These are phyloP conservation scores for Dryobates pubescens DNA, from an alignment of 2,797 vertebrate genomes.

Conservation along the genomic window DNA sequence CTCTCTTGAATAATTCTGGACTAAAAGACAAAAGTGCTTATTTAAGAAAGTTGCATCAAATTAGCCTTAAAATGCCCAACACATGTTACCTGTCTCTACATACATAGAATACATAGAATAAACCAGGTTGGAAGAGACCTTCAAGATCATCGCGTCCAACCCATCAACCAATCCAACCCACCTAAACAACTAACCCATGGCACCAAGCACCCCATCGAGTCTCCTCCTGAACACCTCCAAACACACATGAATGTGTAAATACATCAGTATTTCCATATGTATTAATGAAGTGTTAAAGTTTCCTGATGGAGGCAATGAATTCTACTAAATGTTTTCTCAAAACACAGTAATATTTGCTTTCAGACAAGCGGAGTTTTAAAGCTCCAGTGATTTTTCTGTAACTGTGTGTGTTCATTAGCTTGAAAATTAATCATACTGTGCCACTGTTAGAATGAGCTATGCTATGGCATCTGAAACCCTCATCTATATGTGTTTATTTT, in stretches of 20 bases:
- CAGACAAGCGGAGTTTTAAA: constrained; percentile 5
- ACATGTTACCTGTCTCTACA: neutral
- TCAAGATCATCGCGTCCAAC: no score
- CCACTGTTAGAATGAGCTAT: neutral
- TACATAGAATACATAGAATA: no score
- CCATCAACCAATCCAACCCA: no score
- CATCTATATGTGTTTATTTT: neutral
- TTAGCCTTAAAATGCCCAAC: neutral
- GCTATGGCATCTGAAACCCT: neutral
- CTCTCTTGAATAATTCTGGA: neutral
- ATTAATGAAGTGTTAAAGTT: neutral
- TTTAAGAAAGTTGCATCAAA: neutral
- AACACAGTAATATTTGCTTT: neutral
- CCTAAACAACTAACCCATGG: no score
- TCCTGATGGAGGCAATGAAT: neutral
- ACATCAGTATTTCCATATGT: neutral
- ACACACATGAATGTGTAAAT: neutral
- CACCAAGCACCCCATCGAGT: no score
- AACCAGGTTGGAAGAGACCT: no score
- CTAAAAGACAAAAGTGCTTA: neutral
- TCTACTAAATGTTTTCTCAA: neutral
- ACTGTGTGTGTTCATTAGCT: neutral
- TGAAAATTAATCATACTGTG: neutral
- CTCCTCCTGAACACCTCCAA: no score
- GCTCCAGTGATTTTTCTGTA: neutral